Conservation (phyloP, 2,888 invertebrate genomes). For the Callosobruchus maculatus region DNA sequence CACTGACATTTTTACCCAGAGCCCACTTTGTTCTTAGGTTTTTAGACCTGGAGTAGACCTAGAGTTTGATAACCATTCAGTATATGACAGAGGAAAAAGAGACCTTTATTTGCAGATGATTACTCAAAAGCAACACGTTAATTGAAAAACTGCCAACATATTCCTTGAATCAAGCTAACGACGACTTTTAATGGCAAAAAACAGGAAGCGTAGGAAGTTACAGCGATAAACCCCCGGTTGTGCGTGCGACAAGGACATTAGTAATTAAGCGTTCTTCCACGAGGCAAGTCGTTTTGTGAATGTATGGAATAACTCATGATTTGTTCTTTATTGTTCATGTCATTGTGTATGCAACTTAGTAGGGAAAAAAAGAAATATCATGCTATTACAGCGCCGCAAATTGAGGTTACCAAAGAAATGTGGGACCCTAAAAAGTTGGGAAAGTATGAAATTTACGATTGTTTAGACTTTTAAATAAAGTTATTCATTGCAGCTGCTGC, state of each 20-base stretch:
- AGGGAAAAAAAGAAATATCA: neutral
- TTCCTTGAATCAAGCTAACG: neutral
- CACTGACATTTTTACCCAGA: no score
- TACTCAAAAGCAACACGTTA: neutral
- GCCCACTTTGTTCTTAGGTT: no score
- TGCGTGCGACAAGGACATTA: neutral
- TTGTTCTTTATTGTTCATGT: neutral
- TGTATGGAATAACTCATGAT: neutral
- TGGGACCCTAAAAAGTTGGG: no score
- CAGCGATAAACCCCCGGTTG: neutral
- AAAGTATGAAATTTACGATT: no score
- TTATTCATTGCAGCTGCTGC: no score
- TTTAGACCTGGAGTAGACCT: no score
- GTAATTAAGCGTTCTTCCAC: neutral
- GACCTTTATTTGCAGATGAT: neutral
- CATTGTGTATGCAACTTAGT: neutral
- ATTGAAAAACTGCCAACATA: neutral
- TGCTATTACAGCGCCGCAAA: neutral
- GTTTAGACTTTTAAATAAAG: no score
- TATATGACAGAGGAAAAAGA: neutral
- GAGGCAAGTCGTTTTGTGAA: neutral
- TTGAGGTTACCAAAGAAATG: no score
- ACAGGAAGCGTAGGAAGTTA: neutral
- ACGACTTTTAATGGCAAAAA: neutral
- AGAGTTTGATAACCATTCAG: no score